Evolutionary conservation across 2,888 invertebrate genomes (phyloP).

Genomic region (Megaustenia siamemsis): DNA sequence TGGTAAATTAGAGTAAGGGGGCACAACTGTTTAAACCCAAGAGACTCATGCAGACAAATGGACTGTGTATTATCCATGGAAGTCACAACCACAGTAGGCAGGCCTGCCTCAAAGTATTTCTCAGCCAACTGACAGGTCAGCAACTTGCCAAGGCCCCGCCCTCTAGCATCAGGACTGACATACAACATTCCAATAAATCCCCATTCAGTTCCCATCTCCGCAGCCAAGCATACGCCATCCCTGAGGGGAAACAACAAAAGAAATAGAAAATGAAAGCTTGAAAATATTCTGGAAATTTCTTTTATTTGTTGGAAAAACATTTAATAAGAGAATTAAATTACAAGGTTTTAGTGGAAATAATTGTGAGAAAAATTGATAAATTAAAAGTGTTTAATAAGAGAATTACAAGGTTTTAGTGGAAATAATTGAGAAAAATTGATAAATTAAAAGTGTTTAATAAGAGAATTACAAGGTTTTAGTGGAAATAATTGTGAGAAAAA

Average conservation of each 20-base stretch:
- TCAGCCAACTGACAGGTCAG: slow-evolving; percentile 20
- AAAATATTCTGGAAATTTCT: not conserved
- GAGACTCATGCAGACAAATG: slow-evolving; percentile 3
- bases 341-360: too few relatives aligned
- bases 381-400: too few relatives aligned
- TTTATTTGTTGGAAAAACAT: not conserved
- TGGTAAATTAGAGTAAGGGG: slow-evolving; percentile 12
- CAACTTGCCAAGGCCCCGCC: slow-evolving; percentile 17
- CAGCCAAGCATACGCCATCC: slow-evolving; percentile 1
- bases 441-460: too few relatives aligned
- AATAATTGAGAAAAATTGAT: too few relatives aligned
- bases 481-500: too few relatives aligned
- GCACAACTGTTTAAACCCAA: not conserved
- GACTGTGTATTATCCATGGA: slow-evolving; percentile 12
- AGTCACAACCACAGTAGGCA: slow-evolving; percentile 13
- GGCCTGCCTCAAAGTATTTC: slow-evolving; percentile 16
- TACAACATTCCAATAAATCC: slow-evolving; percentile 27
- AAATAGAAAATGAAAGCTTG: not conserved
- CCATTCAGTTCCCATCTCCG: slow-evolving; percentile 28
- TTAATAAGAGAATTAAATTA: too few relatives aligned
- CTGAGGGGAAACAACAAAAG: not conserved
- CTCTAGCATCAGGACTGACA: slow-evolving; percentile 20
- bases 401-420: too few relatives aligned
- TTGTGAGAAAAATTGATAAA: too few relatives aligned
- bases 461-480: too few relatives aligned